A percentile compares a stretch with the other conserved stretches of the same genome.
Conservation (phyloP, 2,888 invertebrate species). For the Pilophorus perplexus region DNA sequence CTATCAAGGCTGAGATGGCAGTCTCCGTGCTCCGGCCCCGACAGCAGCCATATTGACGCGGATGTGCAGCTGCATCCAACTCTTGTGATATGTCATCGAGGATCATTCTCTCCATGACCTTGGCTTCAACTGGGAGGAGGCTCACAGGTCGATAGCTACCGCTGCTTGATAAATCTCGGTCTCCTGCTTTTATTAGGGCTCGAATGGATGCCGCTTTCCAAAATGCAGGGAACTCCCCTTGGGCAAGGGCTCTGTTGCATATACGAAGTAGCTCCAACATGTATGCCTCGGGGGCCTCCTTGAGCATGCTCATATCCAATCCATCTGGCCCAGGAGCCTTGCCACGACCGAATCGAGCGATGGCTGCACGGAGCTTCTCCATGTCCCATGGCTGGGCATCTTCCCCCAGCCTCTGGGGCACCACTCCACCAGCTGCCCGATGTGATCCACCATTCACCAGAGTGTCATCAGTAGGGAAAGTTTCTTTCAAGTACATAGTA, state of each 20-base stretch:
- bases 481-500: not conserved
- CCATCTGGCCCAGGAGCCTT: not conserved
- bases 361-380: not conserved
- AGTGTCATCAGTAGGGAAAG: not conserved
- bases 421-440: too few species aligned
- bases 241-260: not conserved
- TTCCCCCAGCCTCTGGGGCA: too few species aligned
- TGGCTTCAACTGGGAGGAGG: not conserved
- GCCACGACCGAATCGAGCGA: not conserved
- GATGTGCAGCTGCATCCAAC: not conserved
- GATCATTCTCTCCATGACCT: not conserved
- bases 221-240: not conserved
- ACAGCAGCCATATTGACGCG: not conserved
- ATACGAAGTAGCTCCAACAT: not conserved
- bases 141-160: not conserved
- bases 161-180: not conserved
- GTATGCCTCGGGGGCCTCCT: not conserved
- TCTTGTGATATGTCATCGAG: not conserved
- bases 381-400: not conserved
- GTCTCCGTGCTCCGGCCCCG: not conserved
- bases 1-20: too few species aligned
- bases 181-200: not conserved
- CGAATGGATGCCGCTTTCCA: not conserved
- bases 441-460: too few species aligned
- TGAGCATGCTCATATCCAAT: not conserved